Percentiles rank a stretch among this genome's conserved stretches.
Conservation (phyloP, 1,140 invertebrate genomes). For the Aculops lycopersici region DNA sequence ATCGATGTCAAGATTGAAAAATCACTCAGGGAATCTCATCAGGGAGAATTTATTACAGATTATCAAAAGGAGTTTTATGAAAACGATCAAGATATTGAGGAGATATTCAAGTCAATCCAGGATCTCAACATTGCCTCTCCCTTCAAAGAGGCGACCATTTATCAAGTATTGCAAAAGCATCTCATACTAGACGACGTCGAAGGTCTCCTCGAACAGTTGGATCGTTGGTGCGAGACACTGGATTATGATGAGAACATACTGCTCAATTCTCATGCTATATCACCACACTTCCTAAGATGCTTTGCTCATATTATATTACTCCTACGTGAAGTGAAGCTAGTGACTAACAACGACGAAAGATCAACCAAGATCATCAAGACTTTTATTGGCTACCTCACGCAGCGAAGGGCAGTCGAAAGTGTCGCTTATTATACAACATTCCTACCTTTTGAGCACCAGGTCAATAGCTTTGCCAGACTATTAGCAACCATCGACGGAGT, state of each 20-base stretch:
- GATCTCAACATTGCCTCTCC: not conserved
- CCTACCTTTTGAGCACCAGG: slow-evolving; percentile 31
- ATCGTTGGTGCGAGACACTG: slow-evolving; percentile 6
- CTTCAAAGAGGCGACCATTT: slow-evolving; percentile 18
- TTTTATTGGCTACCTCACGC: slow-evolving; percentile 31
- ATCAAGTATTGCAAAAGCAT: slow-evolving; percentile 36
- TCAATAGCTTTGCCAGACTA: slow-evolving; percentile 39
- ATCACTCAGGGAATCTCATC: slow-evolving; percentile 23
- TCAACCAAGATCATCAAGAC: slow-evolving; percentile 36
- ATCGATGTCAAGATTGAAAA: slow-evolving; percentile 52
- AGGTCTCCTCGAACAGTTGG: slow-evolving; percentile 12
- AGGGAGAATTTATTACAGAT: slow-evolving; percentile 13
- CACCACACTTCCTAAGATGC: slow-evolving; percentile 25
- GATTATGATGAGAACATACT: slow-evolving; percentile 1
- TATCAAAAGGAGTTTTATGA: slow-evolving; percentile 45
- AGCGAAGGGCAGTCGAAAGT: slow-evolving; percentile 33
- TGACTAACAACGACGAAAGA: slow-evolving; percentile 23
- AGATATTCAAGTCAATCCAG: slow-evolving; percentile 8
- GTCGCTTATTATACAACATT: slow-evolving; percentile 50
- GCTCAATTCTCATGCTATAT: not conserved
- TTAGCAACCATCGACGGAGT: slow-evolving; percentile 31
- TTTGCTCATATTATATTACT: slow-evolving; percentile 52
- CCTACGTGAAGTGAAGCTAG: slow-evolving; percentile 36
- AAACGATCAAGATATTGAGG: slow-evolving; percentile 21
- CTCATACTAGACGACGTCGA: slow-evolving; percentile 35